Evolutionary conservation across 2,797 vertebrate genomes (phyloP).

Genomic region (Halcyon leucocephala): DNA sequence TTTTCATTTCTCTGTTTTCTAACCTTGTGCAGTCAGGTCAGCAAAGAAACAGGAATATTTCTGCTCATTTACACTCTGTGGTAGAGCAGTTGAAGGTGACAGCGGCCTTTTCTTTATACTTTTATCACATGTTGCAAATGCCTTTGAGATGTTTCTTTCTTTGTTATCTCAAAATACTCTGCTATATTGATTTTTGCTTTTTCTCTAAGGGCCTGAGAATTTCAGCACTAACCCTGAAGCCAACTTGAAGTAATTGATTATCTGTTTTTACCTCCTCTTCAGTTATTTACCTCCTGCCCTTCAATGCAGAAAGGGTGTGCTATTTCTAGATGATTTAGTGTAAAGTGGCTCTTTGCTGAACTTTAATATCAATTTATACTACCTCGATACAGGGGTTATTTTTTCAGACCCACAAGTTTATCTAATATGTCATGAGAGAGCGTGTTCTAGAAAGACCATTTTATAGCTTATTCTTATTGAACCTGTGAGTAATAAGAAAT

Average conservation of each 20-base stretch:
- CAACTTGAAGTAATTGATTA: slow-evolving; percentile 66
- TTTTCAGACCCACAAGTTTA: slow-evolving; percentile 3
- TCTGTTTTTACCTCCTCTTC: slow-evolving; percentile 58
- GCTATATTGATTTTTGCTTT: slow-evolving; percentile 57
- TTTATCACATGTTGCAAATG: neutral
- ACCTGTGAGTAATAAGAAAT: neutral
- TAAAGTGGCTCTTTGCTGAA: slow-evolving; percentile 13
- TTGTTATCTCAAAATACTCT: slow-evolving; percentile 34
- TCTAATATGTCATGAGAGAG: neutral
- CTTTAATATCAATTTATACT: slow-evolving; percentile 42
- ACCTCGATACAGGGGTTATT: neutral
- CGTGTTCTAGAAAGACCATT: neutral
- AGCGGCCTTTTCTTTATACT: neutral
- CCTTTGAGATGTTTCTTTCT: slow-evolving; percentile 45
- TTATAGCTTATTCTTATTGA: neutral
- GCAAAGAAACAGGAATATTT: neutral
- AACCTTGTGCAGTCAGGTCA: neutral
- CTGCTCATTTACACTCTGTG: neutral
- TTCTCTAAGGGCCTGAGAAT: slow-evolving; percentile 47
- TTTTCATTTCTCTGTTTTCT: neutral
- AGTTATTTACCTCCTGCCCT: slow-evolving; percentile 54
- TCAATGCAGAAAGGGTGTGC: slow-evolving; percentile 16
- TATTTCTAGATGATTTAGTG: slow-evolving; percentile 51
- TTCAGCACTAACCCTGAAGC: slow-evolving; percentile 43
- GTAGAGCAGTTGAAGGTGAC: slow-evolving; percentile 50